Conservation (phyloP, 2,797 vertebrate species). For the Syngnathus acus region DNA sequence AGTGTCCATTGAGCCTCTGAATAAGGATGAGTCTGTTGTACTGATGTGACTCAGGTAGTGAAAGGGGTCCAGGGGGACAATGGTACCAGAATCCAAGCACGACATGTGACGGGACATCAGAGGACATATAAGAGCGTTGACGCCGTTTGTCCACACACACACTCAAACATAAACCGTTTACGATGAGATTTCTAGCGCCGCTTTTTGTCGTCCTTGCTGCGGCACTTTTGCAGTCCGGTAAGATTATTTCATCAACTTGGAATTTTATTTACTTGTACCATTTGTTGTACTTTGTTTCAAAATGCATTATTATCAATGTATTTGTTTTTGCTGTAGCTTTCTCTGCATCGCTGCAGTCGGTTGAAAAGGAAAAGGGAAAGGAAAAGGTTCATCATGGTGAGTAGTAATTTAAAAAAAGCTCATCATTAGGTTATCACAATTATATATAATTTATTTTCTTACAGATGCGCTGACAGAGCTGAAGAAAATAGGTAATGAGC, state of each 20-base stretch:
- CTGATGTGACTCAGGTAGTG: constrained; percentile 37
- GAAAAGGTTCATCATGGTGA: constrained; percentile 44
- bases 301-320: background rate
- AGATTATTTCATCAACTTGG: constrained; percentile 17
- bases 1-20: constrained; percentile 50
- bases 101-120: constrained; percentile 70
- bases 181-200: constrained; percentile 54
- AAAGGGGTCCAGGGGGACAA: constrained; percentile 61
- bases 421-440: background rate
- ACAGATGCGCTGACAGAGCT: constrained; percentile 47
- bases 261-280: background rate
- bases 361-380: constrained; percentile 37
- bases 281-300: background rate
- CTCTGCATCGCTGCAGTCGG: constrained; percentile 55
- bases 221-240: constrained; percentile 60
- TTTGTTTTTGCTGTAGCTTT: constrained; percentile 36
- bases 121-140: constrained; percentile 51
- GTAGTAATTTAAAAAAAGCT: background rate
- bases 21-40: constrained; percentile 66
- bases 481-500: constrained; percentile 54
- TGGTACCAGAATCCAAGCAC: constrained; percentile 57
- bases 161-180: background rate
- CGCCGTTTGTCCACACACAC: background rate
- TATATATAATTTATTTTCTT: constrained; percentile 11
- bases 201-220: constrained; percentile 52